Conservation (phyloP, 2,113 vertebrate genomes). For the Odocoileus virginianus region DNA sequence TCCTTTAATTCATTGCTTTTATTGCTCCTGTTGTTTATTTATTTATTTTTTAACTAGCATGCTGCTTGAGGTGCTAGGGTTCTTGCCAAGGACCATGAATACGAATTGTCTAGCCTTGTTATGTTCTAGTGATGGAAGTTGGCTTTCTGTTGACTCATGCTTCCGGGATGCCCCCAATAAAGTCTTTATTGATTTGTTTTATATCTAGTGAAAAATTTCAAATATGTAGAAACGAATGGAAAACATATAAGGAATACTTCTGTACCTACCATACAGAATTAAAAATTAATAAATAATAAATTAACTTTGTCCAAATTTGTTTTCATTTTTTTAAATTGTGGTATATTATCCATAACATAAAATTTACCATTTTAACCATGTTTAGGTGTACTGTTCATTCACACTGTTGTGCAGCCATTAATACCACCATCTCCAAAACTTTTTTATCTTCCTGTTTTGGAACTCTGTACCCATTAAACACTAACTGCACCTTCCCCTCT, state of each 20-base stretch:
- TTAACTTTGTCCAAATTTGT: not conserved
- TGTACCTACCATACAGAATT: not conserved
- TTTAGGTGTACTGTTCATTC: not conserved
- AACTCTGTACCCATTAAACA: not conserved
- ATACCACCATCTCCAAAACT: not conserved
- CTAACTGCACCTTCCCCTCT: not conserved
- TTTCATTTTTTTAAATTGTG: not conserved
- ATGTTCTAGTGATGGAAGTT: not conserved
- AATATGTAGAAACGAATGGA: not conserved
- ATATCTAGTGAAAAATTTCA: slow-evolving; percentile 21
- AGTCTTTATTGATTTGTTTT: not conserved
- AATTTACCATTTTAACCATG: not conserved
- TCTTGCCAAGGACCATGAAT: not conserved
- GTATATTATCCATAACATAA: not conserved
- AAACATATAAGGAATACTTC: not conserved
- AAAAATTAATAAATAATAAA: not conserved
- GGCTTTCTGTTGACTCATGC: not conserved
- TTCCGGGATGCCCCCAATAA: not conserved
- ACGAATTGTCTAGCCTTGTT: not conserved
- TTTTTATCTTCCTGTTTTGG: not conserved
- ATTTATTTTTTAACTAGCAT: not conserved
- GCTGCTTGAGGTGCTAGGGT: not conserved
- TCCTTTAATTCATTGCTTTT: not conserved
- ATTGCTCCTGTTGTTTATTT: not conserved
- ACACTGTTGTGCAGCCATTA: not conserved